phyloP scores from a whole-genome alignment of 1,140 invertebrate genomes.

The Portunus trituberculatus region DNA sequence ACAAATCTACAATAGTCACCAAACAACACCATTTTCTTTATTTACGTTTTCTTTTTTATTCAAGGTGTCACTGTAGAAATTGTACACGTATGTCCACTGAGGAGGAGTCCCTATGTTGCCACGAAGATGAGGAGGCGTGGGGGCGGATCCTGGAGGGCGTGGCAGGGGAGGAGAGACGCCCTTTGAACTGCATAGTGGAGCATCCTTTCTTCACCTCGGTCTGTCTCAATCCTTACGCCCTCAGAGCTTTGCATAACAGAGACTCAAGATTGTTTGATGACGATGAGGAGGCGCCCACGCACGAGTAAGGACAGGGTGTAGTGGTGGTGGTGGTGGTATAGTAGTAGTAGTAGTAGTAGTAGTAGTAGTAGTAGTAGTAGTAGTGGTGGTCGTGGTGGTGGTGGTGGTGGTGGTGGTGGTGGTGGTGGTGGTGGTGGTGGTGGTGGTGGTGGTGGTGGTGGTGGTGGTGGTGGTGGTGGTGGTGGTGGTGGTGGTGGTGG shows the following conservation, averaged over 20 bases:
- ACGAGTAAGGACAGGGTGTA: background rate
- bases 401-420: no score
- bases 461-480: no score
- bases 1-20: background rate
- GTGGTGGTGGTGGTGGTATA: no score
- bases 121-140: slow-evolving; percentile 43
- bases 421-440: no score
- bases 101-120: slow-evolving; percentile 6
- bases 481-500: no score
- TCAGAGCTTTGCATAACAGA: background rate
- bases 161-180: background rate
- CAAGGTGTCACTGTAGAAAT: slow-evolving; percentile 28
- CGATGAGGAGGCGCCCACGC: background rate
- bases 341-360: no score
- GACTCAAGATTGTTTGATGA: background rate
- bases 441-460: no score
- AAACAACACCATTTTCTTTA: background rate
- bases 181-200: background rate
- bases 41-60: background rate
- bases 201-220: slow-evolving; percentile 45
- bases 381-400: no score
- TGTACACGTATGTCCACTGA: background rate
- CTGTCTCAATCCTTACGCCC: slow-evolving; percentile 49
- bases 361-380: no score
- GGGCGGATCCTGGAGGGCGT: background rate